Percentiles rank a stretch among this genome's conserved stretches.
Conservation (phyloP, 2,113 vertebrate species). For the Tragelaphus imberbis region DNA sequence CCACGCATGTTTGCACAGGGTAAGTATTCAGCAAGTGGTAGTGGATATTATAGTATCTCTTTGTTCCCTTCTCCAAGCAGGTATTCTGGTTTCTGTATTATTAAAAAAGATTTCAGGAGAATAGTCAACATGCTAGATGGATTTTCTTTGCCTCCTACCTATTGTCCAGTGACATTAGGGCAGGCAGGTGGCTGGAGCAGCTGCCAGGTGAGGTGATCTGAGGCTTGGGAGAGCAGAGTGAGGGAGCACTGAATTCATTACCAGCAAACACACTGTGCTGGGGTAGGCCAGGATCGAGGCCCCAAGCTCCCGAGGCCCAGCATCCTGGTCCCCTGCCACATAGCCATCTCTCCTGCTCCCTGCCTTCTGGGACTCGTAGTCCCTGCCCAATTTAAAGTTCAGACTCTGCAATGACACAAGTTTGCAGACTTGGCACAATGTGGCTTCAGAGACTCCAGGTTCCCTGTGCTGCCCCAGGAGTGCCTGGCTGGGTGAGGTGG, state of each 20-base stretch:
- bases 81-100: neutral
- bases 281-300: neutral
- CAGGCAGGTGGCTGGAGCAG: neutral
- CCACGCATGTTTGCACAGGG: neutral
- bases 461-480: neutral
- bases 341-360: neutral
- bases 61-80: neutral
- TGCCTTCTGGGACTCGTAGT: constrained; percentile 10
- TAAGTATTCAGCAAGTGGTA: neutral
- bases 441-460: neutral
- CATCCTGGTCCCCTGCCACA: neutral
- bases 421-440: neutral
- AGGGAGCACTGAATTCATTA: neutral
- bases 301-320: neutral
- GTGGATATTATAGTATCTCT: neutral
- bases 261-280: neutral
- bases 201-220: neutral
- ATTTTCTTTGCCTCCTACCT: neutral
- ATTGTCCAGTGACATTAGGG: neutral
- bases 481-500: neutral
- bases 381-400: constrained; percentile 69
- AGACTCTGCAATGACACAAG: neutral
- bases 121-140: neutral
- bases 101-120: neutral
- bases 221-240: neutral